Conservation (phyloP, 2,888 invertebrate genomes). For the Rosalia funebris region DNA sequence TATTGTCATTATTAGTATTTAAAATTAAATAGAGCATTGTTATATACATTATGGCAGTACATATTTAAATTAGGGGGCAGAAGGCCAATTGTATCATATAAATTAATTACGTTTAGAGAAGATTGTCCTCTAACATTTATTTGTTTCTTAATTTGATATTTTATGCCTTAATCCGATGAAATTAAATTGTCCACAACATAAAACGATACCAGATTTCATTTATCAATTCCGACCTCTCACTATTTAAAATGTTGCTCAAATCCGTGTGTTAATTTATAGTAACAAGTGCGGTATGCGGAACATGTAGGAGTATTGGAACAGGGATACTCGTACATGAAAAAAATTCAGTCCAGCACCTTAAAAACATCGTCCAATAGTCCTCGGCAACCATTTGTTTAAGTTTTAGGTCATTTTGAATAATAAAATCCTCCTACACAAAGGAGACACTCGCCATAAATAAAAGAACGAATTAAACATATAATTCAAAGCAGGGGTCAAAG, state of each 20-base stretch:
- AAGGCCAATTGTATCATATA: no score
- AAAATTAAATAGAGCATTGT: no score
- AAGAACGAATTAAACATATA: constrained; percentile 49
- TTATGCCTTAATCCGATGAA: background rate
- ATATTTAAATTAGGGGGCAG: no score
- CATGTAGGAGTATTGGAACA: constrained; percentile 30
- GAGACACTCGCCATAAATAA: constrained; percentile 45
- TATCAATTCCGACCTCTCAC: constrained; percentile 13
- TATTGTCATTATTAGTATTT: no score
- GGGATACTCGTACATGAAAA: constrained; percentile 21
- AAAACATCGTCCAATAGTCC: constrained; percentile 16
- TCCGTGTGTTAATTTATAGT: constrained; percentile 36
- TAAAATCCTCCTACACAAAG: constrained; percentile 48
- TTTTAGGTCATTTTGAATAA: constrained; percentile 51
- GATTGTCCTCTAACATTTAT: no score
- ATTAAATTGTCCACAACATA: background rate
- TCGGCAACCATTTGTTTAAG: constrained; percentile 40
- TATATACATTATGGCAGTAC: no score
- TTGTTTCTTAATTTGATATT: background rate
- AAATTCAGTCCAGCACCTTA: constrained; percentile 24
- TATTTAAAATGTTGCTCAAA: constrained; percentile 15
- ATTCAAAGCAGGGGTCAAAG: constrained; percentile 47
- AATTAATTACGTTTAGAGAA: no score
- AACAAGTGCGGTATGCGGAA: constrained; percentile 35
- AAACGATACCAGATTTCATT: background rate